Percentiles rank a stretch among this genome's conserved stretches.
phyloP scores from a whole-genome alignment of 2,113 vertebrate species.

The Daboia siamensis region DNA sequence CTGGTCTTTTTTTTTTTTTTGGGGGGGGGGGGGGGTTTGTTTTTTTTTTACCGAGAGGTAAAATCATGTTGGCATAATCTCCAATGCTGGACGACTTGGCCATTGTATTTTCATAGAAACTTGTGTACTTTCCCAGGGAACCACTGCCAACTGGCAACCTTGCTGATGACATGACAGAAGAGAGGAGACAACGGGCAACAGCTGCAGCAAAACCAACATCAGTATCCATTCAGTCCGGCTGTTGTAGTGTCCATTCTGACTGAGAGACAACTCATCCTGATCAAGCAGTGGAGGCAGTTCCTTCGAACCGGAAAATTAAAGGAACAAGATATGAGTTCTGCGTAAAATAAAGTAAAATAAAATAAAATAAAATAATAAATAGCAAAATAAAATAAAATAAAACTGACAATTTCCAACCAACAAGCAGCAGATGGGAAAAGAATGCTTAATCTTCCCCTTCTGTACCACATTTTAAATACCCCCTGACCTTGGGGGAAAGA shows the following conservation, averaged over 20 bases:
- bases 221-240: neutral
- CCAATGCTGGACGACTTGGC: neutral
- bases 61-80: slow-evolving; percentile 6
- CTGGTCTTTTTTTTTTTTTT: neutral
- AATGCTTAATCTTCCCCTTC: neutral
- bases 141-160: slow-evolving; percentile 11
- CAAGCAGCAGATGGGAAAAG: too few species aligned
- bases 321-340: neutral
- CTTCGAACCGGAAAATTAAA: neutral
- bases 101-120: neutral
- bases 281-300: neutral
- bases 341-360: neutral
- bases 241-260: neutral
- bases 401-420: neutral
- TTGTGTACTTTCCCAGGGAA: slow-evolving; percentile 5
- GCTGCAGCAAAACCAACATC: slow-evolving; percentile 21
- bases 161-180: slow-evolving; percentile 5
- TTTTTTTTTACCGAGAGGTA: neutral
- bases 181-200: slow-evolving; percentile 28
- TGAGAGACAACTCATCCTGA: neutral
- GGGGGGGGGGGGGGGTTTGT: too few species aligned
- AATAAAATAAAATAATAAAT: too few species aligned
- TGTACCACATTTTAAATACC: neutral
- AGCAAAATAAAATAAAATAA: neutral
- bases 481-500: neutral